A percentile compares a stretch with the other conserved stretches of the same genome.
These are phyloP conservation scores for Pycnomerus fuliginosus DNA, from an alignment of 2,888 invertebrate species.

Conservation along the genomic window DNA sequence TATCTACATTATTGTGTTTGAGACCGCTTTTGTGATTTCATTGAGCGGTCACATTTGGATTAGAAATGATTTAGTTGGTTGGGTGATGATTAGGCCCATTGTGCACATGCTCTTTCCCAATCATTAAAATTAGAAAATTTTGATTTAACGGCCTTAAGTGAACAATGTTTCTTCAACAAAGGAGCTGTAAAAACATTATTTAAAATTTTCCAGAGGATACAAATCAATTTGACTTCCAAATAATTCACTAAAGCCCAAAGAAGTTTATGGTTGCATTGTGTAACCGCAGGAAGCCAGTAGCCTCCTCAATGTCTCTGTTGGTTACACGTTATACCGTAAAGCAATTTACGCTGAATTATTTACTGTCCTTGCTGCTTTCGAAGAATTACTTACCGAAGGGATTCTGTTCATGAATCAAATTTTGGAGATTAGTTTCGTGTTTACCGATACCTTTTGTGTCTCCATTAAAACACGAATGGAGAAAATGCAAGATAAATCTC, in stretches of 20 bases:
- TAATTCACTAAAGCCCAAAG: slow-evolving; percentile 3
- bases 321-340: slow-evolving; percentile 13
- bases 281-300: slow-evolving; percentile 11
- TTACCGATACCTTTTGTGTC: neutral
- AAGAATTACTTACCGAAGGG: slow-evolving; percentile 3
- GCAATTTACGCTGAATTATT: slow-evolving; percentile 17
- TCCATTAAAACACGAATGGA: neutral
- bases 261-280: slow-evolving; percentile 13
- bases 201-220: slow-evolving; percentile 11
- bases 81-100: too few relatives aligned
- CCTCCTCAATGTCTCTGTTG: slow-evolving; percentile 14
- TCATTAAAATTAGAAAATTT: too few relatives aligned
- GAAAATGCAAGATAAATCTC: neutral
- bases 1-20: slow-evolving; percentile 49
- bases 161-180: slow-evolving; percentile 11
- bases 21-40: slow-evolving; percentile 49
- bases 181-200: slow-evolving; percentile 13
- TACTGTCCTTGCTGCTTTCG: slow-evolving; percentile 8
- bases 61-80: slow-evolving; percentile 39
- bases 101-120: too few relatives aligned
- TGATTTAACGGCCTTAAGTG: too few relatives aligned
- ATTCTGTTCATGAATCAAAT: neutral
- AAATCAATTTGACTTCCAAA: slow-evolving; percentile 8
- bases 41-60: slow-evolving; percentile 48
- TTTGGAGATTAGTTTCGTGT: neutral